Evolutionary conservation across 1,140 invertebrate genomes (phyloP), one percentile per base, ranked within the genome.

Genomic region (Drosophila serrata): DNA sequence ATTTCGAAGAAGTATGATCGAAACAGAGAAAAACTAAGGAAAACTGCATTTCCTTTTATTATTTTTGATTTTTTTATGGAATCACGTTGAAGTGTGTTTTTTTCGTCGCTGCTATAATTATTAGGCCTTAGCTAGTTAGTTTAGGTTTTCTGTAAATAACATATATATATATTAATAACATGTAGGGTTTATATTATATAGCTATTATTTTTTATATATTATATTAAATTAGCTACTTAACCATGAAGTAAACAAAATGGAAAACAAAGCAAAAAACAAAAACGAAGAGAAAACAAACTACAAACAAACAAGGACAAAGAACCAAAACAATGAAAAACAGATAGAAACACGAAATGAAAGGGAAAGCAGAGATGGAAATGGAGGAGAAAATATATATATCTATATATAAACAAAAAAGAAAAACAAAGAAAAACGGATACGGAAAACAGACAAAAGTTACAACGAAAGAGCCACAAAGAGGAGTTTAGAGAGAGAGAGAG

Each of bases 161-260:
- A 53, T 22, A 35, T 19, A 29, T 12, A 40, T 40, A 17, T 43
- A 43, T 43, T 22, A 29, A 49, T 49, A 42, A n/a, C 22, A n/a
- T 53, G 13, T 64, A 64, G 31, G 40, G 31, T 29, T 19, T 35
- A 43, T 4, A 56, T 12, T 39, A n/a, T 6, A 31, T 51, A 63
- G 35, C 40, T 69, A 45, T 68, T 80, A 67, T 60, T 11, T 45
- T 43, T 35, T 58, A n/a, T n/a, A n/a, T 27, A 35, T 29, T 29
- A 59, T 69, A 53, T 72, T 58, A 15, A 67, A 53, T 22, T 51
- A 80, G 70, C 42, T 64, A 84, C 76, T 85, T 84, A 85, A 76
- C 77, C 59, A 82, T 67, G 73, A 77, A 77, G 61, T 72, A 53
- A 81, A 70, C 63, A 76, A 70, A 56, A 55, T 35, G 64, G 51